Percentiles rank a stretch among this genome's conserved stretches.
Conservation (phyloP, 2,888 invertebrate genomes). For the Palloptera scutellata region DNA sequence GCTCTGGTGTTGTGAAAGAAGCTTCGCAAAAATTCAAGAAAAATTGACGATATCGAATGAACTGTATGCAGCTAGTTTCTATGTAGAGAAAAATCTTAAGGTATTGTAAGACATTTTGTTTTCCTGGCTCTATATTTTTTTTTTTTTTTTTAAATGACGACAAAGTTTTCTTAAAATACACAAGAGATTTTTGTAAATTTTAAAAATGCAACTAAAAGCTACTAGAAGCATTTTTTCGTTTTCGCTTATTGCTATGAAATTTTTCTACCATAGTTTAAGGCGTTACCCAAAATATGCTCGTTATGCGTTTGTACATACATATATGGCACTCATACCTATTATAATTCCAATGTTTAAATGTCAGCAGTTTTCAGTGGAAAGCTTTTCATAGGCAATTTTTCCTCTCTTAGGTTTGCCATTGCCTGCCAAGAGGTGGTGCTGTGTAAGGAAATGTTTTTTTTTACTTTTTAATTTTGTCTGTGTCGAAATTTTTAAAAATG, state of each 20-base stretch:
- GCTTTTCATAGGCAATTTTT: too few relatives aligned
- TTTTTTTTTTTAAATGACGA: neutral
- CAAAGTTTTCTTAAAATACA: conserved; percentile 8
- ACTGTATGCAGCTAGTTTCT: neutral
- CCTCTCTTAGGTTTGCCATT: too few relatives aligned
- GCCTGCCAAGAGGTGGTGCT: too few relatives aligned
- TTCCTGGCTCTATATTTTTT: too few relatives aligned
- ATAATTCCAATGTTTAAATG: too few relatives aligned
- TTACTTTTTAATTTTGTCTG: too few relatives aligned
- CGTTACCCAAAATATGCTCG: neutral
- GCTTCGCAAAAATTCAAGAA: neutral
- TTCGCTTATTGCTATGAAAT: neutral
- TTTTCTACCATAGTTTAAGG: conserved; percentile 28
- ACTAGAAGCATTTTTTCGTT: neutral
- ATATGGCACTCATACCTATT: too few relatives aligned
- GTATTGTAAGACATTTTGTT: neutral
- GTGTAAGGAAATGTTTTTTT: too few relatives aligned
- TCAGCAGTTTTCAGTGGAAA: too few relatives aligned
- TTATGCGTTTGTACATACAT: too few relatives aligned
- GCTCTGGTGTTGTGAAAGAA: too few relatives aligned
- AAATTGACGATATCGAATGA: neutral
- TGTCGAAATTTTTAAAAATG: too few relatives aligned
- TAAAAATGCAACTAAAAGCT: conserved; percentile 11
- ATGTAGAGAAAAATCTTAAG: neutral
- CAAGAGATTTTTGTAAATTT: conserved; percentile 5